Conservation (phyloP, 2,888 invertebrate species). For the Cosmorhoe ocellata region DNA sequence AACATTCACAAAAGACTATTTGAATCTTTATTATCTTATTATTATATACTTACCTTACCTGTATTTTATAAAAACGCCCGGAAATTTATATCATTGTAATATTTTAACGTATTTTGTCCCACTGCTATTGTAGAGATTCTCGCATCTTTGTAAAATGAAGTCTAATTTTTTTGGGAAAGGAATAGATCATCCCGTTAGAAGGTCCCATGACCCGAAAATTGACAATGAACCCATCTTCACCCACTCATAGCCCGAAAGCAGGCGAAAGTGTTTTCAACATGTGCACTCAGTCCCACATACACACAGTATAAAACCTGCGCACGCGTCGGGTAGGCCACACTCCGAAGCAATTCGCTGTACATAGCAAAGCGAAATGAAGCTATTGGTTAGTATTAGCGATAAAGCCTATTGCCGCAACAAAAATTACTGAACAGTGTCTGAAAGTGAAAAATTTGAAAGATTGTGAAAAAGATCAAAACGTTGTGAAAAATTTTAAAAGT, state of each 20-base stretch:
- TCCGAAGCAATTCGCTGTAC: conserved; percentile 74
- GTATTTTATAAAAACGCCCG: no score
- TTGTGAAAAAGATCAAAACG: conserved; percentile 1
- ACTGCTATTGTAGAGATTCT: no score
- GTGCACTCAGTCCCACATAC: conserved; percentile 61
- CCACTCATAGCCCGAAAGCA: conserved; percentile 50
- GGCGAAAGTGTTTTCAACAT: conserved; percentile 77
- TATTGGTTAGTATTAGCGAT: conserved; percentile 66
- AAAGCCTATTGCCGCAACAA: conserved; percentile 11
- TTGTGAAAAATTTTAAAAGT: background rate
- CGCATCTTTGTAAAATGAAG: no score
- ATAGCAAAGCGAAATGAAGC: conserved; percentile 77
- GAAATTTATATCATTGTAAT: no score
- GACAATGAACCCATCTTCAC: conserved; percentile 39
- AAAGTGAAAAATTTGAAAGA: conserved; percentile 9
- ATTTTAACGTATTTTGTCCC: no score
- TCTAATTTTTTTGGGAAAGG: no score
- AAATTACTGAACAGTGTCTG: background rate
- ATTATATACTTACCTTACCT: no score
- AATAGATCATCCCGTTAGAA: no score
- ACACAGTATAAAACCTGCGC: conserved; percentile 70
- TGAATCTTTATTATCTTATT: no score
- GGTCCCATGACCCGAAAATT: conserved; percentile 13
- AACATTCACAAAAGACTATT: no score
- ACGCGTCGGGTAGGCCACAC: conserved; percentile 55